phyloP scores from a whole-genome alignment of 2,113 vertebrate genomes.

The Chloroceryle aenea region DNA sequence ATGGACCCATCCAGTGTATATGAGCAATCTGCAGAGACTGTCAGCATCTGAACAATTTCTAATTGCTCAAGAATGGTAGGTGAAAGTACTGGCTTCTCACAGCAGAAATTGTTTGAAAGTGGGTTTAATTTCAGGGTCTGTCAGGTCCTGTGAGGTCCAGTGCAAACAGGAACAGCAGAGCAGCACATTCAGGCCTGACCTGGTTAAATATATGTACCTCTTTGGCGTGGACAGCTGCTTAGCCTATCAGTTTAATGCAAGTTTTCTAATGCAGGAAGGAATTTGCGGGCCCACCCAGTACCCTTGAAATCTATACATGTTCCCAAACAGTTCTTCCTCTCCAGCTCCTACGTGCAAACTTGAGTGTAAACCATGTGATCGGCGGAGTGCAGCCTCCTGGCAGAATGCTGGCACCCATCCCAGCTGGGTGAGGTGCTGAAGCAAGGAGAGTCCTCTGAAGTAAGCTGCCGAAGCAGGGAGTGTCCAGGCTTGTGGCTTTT shows the following conservation, averaged over 20 bases:
- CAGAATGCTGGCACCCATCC: conserved; percentile 41
- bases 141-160: neutral
- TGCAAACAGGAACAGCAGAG: neutral
- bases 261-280: conserved; percentile 66
- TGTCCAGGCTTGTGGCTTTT: conserved; percentile 26
- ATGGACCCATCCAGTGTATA: neutral
- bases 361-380: conserved; percentile 64
- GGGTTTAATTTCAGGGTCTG: neutral
- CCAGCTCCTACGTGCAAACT: conserved; percentile 72
- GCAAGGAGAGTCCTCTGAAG: conserved; percentile 55
- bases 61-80: neutral
- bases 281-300: conserved; percentile 66
- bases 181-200: neutral
- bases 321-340: conserved; percentile 59
- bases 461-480: conserved; percentile 33
- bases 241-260: conserved; percentile 46
- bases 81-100: neutral
- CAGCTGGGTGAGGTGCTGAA: conserved; percentile 52
- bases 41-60: neutral
- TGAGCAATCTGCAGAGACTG: neutral
- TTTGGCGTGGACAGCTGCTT: conserved; percentile 73
- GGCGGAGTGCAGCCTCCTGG: neutral
- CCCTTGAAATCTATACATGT: conserved; percentile 73
- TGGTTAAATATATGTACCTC: conserved; percentile 32
- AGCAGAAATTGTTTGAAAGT: neutral